Base-by-base conservation (phyloP, 2,797 vertebrate species). In the Anguilla megastoma region DNA sequence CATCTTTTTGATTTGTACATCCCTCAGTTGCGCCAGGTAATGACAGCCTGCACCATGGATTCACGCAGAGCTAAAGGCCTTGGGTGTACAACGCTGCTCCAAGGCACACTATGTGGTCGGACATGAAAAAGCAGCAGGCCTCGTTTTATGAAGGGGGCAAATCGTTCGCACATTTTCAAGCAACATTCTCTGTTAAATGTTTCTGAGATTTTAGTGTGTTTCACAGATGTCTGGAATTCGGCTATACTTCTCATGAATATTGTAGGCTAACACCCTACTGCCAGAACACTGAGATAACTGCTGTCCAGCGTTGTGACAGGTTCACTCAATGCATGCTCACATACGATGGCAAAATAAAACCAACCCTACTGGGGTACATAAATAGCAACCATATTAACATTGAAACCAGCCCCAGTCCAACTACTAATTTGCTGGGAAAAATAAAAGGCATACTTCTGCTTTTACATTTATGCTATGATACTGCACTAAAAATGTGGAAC, bases 91-190 rank as follows among this genome's bases (percentile, higher is more conserved):
- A 60, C 48, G 9, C 45, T 45, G 58, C 33, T 66, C 36, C 88
- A 86, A 93, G 87, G 83, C 90, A 48, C 93, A 89, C 88, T 91
- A 94, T 92, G 93, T 91, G 94, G 93, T 94, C 88, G 41, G 92
- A 94, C 94, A 89, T 92, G 93, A 95, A 94, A 96, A 97, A 95
- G 95, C 93, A 96, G 95, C 91, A 76, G 93, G 90, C 95, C 95
- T 94, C 94, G 54, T 94, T 95, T 94, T 95, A 95, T 93, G 93
- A 95, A 94, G 93, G 93, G 90, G 91, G 93, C 93, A 96, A 96
- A 96, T 95, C 92, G 92, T 95, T 95, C 93, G 90, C 95, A 96
- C 95, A 95, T 96, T 96, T 96, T 94, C 94, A 93, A 93, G 94
- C 92, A 91, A 86, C 91, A n/a, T 63, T 66, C 92, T 92, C 90